Conservation (phyloP, 1,140 invertebrate genomes). For the Bombus impatiens region DNA sequence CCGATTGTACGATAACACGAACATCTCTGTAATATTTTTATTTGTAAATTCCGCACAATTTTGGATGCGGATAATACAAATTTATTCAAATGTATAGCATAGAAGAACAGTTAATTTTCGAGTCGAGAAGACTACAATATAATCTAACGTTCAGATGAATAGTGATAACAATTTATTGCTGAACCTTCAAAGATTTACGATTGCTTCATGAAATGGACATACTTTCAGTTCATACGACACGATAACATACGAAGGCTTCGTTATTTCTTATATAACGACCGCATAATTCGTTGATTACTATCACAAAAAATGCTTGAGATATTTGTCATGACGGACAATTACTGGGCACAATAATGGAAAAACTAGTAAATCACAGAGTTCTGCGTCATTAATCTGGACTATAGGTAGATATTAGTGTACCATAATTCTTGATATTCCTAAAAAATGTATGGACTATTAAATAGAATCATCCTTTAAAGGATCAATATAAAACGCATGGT, state of each 20-base stretch:
- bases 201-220: neutral
- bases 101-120: neutral
- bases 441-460: too few relatives aligned
- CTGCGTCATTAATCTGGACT: too few relatives aligned
- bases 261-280: constrained; percentile 19
- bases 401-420: too few relatives aligned
- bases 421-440: too few relatives aligned
- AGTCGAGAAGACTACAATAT: neutral
- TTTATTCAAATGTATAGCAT: neutral
- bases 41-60: neutral
- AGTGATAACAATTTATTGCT: constrained; percentile 43
- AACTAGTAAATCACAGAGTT: neutral
- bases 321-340: constrained; percentile 44
- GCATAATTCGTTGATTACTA: constrained; percentile 44
- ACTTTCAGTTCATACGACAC: constrained; percentile 19
- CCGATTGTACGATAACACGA: neutral
- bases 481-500: too few relatives aligned
- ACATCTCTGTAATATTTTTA: neutral
- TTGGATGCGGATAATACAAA: neutral
- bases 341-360: constrained; percentile 51
- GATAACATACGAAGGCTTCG: constrained; percentile 44
- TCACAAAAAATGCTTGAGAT: constrained; percentile 24
- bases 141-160: constrained; percentile 10
- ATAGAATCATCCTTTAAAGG: too few relatives aligned
- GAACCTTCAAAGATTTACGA: constrained; percentile 32